phyloP scores from a whole-genome alignment of 2,113 vertebrate species.

The Pluvianellus socialis region DNA sequence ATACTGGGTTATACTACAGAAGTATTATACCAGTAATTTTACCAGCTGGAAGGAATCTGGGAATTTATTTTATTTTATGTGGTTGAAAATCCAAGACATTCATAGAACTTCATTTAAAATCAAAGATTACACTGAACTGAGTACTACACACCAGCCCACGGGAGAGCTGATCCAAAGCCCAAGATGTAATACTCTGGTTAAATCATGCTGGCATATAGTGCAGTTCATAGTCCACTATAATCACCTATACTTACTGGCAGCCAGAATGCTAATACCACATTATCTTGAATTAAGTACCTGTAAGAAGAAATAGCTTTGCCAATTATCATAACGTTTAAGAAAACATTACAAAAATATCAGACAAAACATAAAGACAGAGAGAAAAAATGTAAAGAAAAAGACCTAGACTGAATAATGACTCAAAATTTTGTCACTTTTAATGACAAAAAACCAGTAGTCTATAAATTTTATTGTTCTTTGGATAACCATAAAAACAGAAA shows the following conservation, averaged over 20 bases:
- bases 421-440: neutral
- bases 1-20: neutral
- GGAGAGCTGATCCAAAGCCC: neutral
- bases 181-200: neutral
- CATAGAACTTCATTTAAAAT: neutral
- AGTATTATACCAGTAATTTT: neutral
- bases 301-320: neutral
- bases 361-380: neutral
- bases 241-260: neutral
- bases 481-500: neutral
- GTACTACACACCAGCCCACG: neutral
- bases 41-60: neutral
- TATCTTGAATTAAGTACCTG: neutral
- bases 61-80: neutral
- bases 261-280: neutral
- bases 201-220: neutral
- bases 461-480: neutral
- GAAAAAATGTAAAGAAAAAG: neutral
- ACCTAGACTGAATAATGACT: neutral
- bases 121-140: neutral
- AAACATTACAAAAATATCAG: neutral
- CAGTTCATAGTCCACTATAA: neutral
- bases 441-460: neutral
- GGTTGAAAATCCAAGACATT: neutral
- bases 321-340: neutral